These are phyloP conservation scores for Suricata suricatta DNA, from an alignment of 2,113 vertebrate species.

Conservation along the genomic window DNA sequence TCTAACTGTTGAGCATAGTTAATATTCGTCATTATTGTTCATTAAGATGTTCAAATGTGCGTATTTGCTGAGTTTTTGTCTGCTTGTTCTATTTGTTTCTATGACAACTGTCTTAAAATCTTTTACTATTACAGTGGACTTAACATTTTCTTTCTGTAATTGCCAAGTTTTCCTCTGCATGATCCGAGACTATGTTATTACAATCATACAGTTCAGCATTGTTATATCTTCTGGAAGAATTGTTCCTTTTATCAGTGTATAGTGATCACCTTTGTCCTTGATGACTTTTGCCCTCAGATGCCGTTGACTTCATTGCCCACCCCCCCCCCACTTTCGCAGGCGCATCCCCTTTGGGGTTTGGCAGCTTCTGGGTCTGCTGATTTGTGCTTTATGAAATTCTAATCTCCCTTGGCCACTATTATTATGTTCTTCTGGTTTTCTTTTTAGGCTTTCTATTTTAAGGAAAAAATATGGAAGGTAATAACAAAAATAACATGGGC, in stretches of 20 bases:
- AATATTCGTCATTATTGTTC: background rate
- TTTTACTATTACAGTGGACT: background rate
- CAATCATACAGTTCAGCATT: background rate
- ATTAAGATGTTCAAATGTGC: background rate
- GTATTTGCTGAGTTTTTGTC: background rate
- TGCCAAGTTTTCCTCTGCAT: background rate
- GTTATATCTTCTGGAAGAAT: background rate
- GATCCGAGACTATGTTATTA: background rate
- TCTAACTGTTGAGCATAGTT: background rate
- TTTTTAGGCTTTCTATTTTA: background rate
- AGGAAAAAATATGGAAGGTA: background rate
- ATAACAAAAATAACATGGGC: background rate
- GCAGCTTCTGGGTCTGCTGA: background rate
- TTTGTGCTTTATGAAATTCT: background rate
- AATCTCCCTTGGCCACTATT: background rate
- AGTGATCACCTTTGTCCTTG: background rate
- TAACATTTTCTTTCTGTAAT: background rate
- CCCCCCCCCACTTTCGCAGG: background rate
- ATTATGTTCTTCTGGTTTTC: background rate
- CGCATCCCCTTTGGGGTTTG: background rate
- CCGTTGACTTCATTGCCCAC: fast-evolving
- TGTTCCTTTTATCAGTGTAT: background rate
- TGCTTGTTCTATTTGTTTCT: background rate
- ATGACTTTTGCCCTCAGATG: background rate
- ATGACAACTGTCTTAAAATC: background rate